phyloP scores from a whole-genome alignment of 2,113 vertebrate genomes.

The Henicopernis longicauda region DNA sequence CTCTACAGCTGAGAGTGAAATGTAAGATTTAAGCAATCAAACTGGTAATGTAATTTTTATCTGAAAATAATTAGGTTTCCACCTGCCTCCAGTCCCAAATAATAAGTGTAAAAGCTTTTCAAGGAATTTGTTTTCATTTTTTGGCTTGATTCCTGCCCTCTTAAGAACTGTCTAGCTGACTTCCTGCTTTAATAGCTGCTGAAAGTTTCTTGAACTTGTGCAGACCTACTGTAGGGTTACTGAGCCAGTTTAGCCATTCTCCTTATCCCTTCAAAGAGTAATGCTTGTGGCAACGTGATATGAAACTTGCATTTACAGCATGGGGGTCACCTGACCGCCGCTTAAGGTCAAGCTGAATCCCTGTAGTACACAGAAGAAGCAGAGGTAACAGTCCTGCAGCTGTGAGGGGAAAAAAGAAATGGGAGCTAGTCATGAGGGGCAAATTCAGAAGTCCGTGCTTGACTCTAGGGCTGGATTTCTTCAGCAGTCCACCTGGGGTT shows the following conservation, averaged over 20 bases:
- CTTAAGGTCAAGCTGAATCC: neutral
- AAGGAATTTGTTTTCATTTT: neutral
- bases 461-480: neutral
- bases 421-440: neutral
- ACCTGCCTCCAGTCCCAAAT: neutral
- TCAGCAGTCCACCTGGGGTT: neutral
- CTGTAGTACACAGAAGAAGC: neutral
- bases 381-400: neutral
- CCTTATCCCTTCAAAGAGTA: neutral
- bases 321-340: neutral
- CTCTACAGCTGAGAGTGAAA: neutral
- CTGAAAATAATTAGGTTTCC: slow-evolving; percentile 25
- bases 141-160: neutral
- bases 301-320: neutral
- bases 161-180: neutral
- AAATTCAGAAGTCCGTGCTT: neutral
- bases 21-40: neutral
- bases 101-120: neutral
- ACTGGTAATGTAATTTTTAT: neutral
- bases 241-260: neutral
- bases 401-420: neutral
- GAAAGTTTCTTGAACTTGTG: neutral
- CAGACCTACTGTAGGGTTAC: neutral
- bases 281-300: neutral
- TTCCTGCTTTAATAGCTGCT: neutral